Evolutionary conservation across 2,797 vertebrate species (phyloP), one percentile per base, ranked within the genome.

Genomic region (Gymnothorax reevesii): DNA sequence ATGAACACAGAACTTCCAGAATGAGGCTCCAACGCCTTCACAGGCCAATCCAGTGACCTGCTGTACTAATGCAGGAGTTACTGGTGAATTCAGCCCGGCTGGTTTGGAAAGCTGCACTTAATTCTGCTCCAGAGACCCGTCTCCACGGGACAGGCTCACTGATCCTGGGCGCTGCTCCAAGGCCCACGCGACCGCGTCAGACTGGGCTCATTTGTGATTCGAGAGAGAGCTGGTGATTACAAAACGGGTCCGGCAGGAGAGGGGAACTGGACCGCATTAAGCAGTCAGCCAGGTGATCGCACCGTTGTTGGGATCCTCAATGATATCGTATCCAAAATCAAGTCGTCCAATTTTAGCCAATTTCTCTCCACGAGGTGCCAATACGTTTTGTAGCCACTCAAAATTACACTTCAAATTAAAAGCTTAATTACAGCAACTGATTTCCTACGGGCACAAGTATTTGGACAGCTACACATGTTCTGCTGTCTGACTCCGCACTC

Each of bases 361-460:
- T 77, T 60, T 60, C 82, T 66, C 59, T 20, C 10, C 73, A 17
- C 12, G 27, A 0, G 49, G 15, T 49, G 25, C 42, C 69, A 86
- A 60, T 88, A 88, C 79, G 64, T 86, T 83, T 86, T 86, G 84
- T 83, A 88, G 54, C 84, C 87, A 88, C 54, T 10, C n/a, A 25
- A 82, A 25, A 57, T 57, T 73, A 59, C 42, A 17, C 54, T 82
- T 7, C 33, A 42, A 42, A 42, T 42, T 42, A 42, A 1, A 42
- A 83, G 84, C 66, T 59, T 85, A 86, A 59, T 42, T 86, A 84
- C 49, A 79, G 82, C 13, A 52, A 10, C 33, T 69, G 49, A 77
- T 86, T 82, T 42, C 83, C 57, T 86, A 86, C 80, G 85, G 22
- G 69, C 59, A 52, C n/a, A 69, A 66, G 69, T 2, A 84, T 57